These are phyloP conservation scores for Chiroxiphia lanceolata DNA, from an alignment of 2,797 vertebrate species.

Conservation along the genomic window DNA sequence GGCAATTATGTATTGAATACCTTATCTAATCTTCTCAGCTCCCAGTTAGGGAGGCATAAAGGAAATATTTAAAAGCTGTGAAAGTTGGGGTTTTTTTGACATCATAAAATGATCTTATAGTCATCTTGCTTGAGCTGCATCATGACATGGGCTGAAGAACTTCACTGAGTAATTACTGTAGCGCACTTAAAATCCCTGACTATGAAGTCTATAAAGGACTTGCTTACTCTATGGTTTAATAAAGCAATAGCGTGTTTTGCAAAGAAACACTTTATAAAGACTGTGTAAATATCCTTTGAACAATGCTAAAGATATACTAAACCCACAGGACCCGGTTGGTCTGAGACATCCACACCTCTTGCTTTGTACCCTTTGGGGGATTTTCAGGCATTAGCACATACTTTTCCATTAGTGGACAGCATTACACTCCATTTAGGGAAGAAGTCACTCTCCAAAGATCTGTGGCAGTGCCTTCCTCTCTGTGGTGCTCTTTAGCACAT, in stretches of 20 bases:
- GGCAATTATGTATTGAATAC: background rate
- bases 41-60: background rate
- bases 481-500: background rate
- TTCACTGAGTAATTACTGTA: background rate
- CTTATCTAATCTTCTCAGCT: background rate
- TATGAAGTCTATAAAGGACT: background rate
- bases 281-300: background rate
- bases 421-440: background rate
- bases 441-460: background rate
- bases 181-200: background rate
- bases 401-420: background rate
- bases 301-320: background rate
- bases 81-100: accelerated
- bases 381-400: background rate
- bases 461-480: background rate
- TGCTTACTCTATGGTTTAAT: background rate
- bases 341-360: background rate
- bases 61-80: background rate
- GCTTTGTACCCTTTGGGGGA: background rate
- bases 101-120: background rate
- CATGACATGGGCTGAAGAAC: background rate
- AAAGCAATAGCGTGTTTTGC: background rate
- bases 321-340: background rate
- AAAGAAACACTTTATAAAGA: background rate
- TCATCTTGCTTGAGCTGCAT: background rate